A percentile compares a stretch with the other conserved stretches of the same genome.
Conservation (phyloP, 2,797 vertebrate genomes). For the Malurus leucopterus region DNA sequence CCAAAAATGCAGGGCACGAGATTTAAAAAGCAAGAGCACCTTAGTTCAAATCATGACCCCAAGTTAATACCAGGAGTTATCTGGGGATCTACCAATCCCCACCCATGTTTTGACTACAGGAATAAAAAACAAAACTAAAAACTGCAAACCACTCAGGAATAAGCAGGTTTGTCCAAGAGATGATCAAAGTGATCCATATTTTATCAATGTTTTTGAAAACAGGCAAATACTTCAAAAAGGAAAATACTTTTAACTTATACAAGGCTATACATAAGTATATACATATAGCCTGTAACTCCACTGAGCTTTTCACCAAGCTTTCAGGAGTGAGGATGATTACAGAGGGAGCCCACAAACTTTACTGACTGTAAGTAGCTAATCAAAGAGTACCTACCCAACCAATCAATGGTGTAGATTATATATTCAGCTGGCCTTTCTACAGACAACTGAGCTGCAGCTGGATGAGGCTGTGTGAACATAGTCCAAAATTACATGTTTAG, state of each 20-base stretch:
- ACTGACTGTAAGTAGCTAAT: not conserved
- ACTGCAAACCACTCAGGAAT: rapidly evolving
- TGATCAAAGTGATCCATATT: not conserved
- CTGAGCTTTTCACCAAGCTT: not conserved
- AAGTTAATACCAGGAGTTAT: not conserved
- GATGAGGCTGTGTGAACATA: not conserved
- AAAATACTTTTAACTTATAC: not conserved
- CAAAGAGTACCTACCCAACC: not conserved
- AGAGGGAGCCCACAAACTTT: not conserved
- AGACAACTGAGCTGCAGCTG: not conserved
- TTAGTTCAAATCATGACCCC: not conserved
- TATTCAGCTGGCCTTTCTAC: not conserved
- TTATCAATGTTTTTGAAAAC: not conserved
- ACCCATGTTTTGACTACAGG: not conserved
- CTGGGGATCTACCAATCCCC: not conserved
- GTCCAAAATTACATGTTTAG: not conserved
- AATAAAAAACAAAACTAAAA: not conserved
- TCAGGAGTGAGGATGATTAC: not conserved
- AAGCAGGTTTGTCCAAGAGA: not conserved
- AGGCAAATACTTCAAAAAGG: not conserved
- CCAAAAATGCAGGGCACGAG: not conserved
- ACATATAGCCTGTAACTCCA: not conserved
- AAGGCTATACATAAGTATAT: not conserved
- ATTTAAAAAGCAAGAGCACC: not conserved
- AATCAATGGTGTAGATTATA: rapidly evolving